A percentile compares a stretch with the other conserved stretches of the same genome.
phyloP scores from a whole-genome alignment of 2,888 invertebrate genomes.

The Drosophila acutilabella region DNA sequence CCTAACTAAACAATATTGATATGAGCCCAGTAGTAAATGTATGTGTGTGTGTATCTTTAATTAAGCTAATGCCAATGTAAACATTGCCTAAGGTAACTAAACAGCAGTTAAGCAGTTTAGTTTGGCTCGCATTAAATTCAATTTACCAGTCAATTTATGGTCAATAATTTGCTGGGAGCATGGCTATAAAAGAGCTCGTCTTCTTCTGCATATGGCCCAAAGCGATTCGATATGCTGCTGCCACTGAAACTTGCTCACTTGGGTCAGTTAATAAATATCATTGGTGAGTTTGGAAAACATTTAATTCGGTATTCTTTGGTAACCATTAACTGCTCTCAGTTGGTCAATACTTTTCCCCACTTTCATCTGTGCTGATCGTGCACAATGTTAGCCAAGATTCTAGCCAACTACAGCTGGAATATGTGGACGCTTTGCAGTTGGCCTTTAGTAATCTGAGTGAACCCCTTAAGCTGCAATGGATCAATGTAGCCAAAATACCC shows the following conservation, averaged over 20 bases:
- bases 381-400: slow-evolving; percentile 60
- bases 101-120: slow-evolving; percentile 30
- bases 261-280: slow-evolving; percentile 60
- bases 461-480: slow-evolving; percentile 76
- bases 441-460: slow-evolving; percentile 61
- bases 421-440: slow-evolving; percentile 72
- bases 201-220: neutral
- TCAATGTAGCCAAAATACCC: slow-evolving; percentile 70
- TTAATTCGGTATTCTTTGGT: neutral
- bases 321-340: slow-evolving; percentile 54
- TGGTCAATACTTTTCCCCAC: slow-evolving; percentile 71
- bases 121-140: slow-evolving; percentile 59
- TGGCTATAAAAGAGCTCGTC: slow-evolving; percentile 13
- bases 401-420: slow-evolving; percentile 62
- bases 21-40: slow-evolving; percentile 15
- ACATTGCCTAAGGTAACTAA: slow-evolving; percentile 47
- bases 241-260: slow-evolving; percentile 51
- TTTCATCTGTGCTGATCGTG: slow-evolving; percentile 80
- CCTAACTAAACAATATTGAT: slow-evolving; percentile 54
- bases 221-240: slow-evolving; percentile 54
- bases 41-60: slow-evolving; percentile 64
- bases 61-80: slow-evolving; percentile 67
- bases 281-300: slow-evolving; percentile 50
- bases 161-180: slow-evolving; percentile 38
- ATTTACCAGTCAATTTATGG: slow-evolving; percentile 56